phyloP scores from a whole-genome alignment of 2,888 invertebrate species.

The Cantharis nigra region DNA sequence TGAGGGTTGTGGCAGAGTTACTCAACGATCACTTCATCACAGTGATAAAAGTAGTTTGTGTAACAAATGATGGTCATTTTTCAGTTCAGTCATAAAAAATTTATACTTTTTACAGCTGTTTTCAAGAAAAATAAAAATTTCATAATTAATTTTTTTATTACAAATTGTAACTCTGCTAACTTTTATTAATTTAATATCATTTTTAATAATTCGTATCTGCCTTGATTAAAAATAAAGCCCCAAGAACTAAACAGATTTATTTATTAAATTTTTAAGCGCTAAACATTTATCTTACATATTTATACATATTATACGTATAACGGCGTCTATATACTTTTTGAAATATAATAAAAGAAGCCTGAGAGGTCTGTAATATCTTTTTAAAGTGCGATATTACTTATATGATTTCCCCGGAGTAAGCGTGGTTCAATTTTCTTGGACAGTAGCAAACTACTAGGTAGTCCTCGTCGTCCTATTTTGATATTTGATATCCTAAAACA shows the following conservation, averaged over 20 bases:
- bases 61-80: conserved; percentile 30
- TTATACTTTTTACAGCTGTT: conserved; percentile 19
- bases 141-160: conserved; percentile 24
- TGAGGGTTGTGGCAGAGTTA: conserved; percentile 21
- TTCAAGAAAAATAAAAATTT: conserved; percentile 21
- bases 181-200: background rate
- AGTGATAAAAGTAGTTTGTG: conserved; percentile 30
- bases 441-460: conserved; percentile 23
- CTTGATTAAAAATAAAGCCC: background rate
- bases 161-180: background rate
- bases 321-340: background rate
- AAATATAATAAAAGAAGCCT: conserved; percentile 18
- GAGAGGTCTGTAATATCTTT: conserved; percentile 23
- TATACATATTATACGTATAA: background rate
- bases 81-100: conserved; percentile 24
- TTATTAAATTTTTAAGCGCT: background rate
- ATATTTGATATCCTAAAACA: conserved; percentile 27
- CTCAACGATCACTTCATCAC: conserved; percentile 29
- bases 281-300: background rate
- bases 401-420: conserved; percentile 29
- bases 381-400: conserved; percentile 30
- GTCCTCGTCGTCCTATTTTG: conserved; percentile 26
- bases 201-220: background rate
- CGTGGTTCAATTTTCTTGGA: conserved; percentile 30
- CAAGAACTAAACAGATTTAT: background rate